Evolutionary conservation across 2,888 invertebrate species (phyloP), one percentile per base, ranked within the genome.

Genomic region (Tenthredo scrophulariae): DNA sequence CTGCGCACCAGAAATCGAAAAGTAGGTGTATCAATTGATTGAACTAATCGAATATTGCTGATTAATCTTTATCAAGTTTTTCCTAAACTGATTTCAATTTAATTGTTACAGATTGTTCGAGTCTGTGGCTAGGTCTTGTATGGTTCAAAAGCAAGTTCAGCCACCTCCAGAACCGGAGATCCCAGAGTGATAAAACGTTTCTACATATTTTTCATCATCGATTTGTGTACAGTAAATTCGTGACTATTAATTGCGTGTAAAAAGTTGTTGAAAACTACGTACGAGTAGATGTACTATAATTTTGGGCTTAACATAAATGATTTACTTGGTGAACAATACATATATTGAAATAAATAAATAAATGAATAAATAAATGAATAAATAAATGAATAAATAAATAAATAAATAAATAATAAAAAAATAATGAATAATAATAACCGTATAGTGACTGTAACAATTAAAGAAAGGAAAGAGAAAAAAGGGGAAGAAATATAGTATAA

Each of bases 1-100:
- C 92, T 99, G 99, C 94, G 99, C 99, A 29, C 99, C 99, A 1
- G 99, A 99, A 94, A 99, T 99, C 90, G 99, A 99, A 94, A 99
- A 99, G 98, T 98, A 94, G 96, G 97, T 95, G 62, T 86, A 84
- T 85, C 75, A 84, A 75, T 40, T 6, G 22, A 37, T 62, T 79
- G 85, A 75, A 83, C 85, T 70, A 67, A 85, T 86, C 79, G 84
- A 67, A n/a, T 80, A 79, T 83, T n/a, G 33, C 22, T 40, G 13
- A 70, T 18, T 65, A 13, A 46, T 22, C 9, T n/a, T 85, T 40
- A 26, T 4, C 18, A 50, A 33, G 18, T 18, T 29, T 26, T 77
- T 50, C 46, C 26, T 43, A n/a, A 58, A 62, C 29, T 75, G 62
- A 50, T 54, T 58, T 70, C 65, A 18, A 54, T 70, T 87, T 88